Evolutionary conservation across 2,888 invertebrate genomes (phyloP).

Genomic region (Syrista parreyssii): DNA sequence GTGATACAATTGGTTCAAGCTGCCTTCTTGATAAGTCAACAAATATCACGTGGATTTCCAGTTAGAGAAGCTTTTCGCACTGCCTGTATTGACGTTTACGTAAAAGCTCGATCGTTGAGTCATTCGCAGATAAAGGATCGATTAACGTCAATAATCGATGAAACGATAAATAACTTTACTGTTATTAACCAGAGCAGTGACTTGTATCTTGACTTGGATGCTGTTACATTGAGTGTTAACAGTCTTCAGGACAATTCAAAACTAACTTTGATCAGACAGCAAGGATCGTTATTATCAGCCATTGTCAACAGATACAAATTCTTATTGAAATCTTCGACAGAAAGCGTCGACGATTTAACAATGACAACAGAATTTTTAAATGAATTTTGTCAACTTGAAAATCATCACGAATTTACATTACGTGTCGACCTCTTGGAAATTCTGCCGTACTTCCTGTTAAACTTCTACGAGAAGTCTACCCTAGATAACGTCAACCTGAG

Average conservation of each 20-base stretch:
- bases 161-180: constrained; percentile 63
- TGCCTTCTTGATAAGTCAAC: constrained; percentile 74
- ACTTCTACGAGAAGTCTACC: constrained; percentile 64
- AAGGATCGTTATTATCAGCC: constrained; percentile 61
- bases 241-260: constrained; percentile 69
- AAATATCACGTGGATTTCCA: constrained; percentile 72
- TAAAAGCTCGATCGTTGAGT: constrained; percentile 67
- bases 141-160: constrained; percentile 68
- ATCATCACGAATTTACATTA: neutral
- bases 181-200: constrained; percentile 19
- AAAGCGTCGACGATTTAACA: neutral
- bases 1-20: constrained; percentile 75
- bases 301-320: constrained; percentile 3
- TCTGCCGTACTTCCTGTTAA: constrained; percentile 58
- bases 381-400: constrained; percentile 33
- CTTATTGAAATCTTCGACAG: neutral
- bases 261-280: constrained; percentile 70
- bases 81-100: constrained; percentile 76
- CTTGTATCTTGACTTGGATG: constrained; percentile 48
- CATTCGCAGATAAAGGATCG: constrained; percentile 66
- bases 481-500: constrained; percentile 58
- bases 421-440: constrained; percentile 28
- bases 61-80: constrained; percentile 70
- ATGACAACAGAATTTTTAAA: constrained; percentile 36
- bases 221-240: constrained; percentile 61